Evolutionary conservation across 2,113 vertebrate genomes (phyloP).

Genomic region (Phyllostomus discolor): DNA sequence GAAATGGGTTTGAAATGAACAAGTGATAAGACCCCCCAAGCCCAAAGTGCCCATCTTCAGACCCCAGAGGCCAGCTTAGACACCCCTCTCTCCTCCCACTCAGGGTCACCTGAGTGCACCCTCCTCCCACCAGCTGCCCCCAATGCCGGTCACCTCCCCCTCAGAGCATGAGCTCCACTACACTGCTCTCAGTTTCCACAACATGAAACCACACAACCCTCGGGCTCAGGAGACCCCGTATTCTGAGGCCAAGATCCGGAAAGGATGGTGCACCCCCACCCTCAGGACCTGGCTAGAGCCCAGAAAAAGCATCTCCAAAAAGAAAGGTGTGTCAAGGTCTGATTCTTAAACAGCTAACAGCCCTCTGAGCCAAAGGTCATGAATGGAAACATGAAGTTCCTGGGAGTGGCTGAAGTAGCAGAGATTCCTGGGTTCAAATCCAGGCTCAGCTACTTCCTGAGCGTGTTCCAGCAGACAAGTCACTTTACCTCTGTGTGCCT

Average conservation of each 20-base stretch:
- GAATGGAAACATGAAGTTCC: not conserved
- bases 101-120: not conserved
- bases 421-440: not conserved
- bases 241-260: not conserved
- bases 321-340: not conserved
- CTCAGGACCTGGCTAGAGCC: not conserved
- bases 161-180: not conserved
- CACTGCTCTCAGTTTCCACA: not conserved
- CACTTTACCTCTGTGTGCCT: not conserved
- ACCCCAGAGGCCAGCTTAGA: not conserved
- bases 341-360: not conserved
- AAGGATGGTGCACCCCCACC: fast-evolving
- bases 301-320: not conserved
- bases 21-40: too few species aligned
- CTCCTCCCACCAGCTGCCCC: too few species aligned
- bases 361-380: not conserved
- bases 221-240: not conserved
- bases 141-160: fast-evolving
- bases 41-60: not conserved
- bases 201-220: not conserved
- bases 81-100: not conserved
- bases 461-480: not conserved
- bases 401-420: not conserved
- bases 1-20: not conserved
- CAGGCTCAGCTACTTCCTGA: not conserved